Evolutionary conservation across 2,888 invertebrate species (phyloP).

Genomic region (Mayetiola destructor): DNA sequence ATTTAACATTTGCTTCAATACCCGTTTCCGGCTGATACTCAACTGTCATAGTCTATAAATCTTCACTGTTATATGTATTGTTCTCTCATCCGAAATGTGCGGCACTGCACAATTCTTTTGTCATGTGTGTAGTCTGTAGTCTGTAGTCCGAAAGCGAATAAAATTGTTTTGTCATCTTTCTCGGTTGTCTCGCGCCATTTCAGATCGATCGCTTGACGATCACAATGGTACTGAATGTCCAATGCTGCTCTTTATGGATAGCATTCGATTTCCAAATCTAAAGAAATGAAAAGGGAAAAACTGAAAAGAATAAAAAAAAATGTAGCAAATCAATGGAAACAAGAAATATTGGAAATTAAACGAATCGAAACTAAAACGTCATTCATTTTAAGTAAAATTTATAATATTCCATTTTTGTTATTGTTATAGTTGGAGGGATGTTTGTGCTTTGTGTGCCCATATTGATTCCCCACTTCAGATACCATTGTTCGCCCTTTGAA

Average conservation of each 20-base stretch:
- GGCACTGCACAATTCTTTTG: no score
- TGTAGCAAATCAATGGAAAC: background rate
- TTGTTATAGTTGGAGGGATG: background rate
- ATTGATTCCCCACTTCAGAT: background rate
- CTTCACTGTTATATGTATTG: background rate
- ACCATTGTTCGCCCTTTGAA: background rate
- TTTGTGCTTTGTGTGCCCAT: background rate
- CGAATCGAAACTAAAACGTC: constrained; percentile 8
- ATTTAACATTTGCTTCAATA: constrained; percentile 13
- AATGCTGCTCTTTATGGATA: no score
- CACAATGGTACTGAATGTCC: no score
- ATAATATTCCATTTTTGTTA: constrained; percentile 1
- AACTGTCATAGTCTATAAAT: constrained; percentile 11
- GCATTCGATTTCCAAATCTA: no score
- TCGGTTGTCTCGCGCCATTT: no score
- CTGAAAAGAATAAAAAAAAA: no score
- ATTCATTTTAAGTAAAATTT: constrained; percentile 12
- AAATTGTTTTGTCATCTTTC: no score
- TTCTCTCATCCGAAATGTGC: background rate
- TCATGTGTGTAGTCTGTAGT: no score
- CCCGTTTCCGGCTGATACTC: constrained; percentile 6
- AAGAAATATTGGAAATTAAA: constrained; percentile 3
- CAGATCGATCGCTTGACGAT: no score
- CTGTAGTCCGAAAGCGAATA: no score
- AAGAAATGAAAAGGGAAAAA: no score